These are phyloP conservation scores for Nixonia krombeini DNA, from an alignment of 1,140 invertebrate genomes.

Conservation along the genomic window DNA sequence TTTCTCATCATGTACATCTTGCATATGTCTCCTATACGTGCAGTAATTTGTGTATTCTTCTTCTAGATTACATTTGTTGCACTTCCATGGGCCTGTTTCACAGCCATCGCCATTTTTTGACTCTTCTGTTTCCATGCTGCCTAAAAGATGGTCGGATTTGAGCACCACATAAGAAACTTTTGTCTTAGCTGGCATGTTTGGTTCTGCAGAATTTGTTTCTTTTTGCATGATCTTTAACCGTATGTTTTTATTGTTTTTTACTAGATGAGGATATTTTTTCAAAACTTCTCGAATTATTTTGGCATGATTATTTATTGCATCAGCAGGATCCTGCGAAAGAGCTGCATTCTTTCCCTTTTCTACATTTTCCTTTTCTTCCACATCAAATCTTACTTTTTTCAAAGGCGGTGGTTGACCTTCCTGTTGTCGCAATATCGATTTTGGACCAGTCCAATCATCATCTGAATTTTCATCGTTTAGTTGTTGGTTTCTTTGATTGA, in stretches of 20 bases:
- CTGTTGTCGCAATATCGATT: slow-evolving; percentile 50
- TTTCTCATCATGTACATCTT: slow-evolving; percentile 85
- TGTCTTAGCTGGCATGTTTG: slow-evolving; percentile 56
- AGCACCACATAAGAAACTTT: slow-evolving; percentile 73
- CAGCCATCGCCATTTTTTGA: slow-evolving; percentile 54
- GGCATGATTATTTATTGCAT: slow-evolving; percentile 79
- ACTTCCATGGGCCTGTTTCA: slow-evolving; percentile 69
- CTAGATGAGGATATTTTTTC: slow-evolving; percentile 89
- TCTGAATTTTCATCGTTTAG: slow-evolving; percentile 68
- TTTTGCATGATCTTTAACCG: slow-evolving; percentile 86
- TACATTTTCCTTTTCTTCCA: slow-evolving; percentile 71
- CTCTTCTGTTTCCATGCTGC: slow-evolving; percentile 51
- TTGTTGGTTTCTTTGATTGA: slow-evolving; percentile 65
- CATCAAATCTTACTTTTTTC: slow-evolving; percentile 69
- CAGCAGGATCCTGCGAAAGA: slow-evolving; percentile 64
- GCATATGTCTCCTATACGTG: slow-evolving; percentile 84
- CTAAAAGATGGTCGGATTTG: slow-evolving; percentile 69
- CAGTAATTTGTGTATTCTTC: slow-evolving; percentile 82
- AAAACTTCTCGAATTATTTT: slow-evolving; percentile 89
- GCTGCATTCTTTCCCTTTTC: slow-evolving; percentile 65
- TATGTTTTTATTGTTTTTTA: slow-evolving; percentile 89
- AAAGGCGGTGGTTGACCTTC: slow-evolving; percentile 52
- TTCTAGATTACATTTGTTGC: slow-evolving; percentile 72
- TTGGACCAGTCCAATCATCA: slow-evolving; percentile 69
- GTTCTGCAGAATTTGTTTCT: slow-evolving; percentile 61